Conservation (phyloP, 2,113 vertebrate genomes). For the Origma solitaria region DNA sequence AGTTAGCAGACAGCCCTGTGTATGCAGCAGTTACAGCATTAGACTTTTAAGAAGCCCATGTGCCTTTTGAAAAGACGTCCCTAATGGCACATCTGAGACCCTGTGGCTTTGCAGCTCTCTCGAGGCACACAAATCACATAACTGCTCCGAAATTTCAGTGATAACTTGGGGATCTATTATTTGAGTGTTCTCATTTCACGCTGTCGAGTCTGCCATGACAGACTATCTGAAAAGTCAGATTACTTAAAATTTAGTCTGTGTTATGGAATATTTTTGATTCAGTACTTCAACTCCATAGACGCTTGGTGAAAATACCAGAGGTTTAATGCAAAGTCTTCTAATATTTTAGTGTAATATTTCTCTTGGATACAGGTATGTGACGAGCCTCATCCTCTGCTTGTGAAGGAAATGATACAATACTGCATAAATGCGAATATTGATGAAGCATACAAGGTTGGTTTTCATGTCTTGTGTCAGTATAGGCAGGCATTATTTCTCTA, state of each 20-base stretch:
- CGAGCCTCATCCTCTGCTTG: constrained; percentile 93
- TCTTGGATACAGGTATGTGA: constrained; percentile 83
- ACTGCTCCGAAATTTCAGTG: not conserved
- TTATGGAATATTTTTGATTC: not conserved
- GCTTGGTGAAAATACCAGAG: not conserved
- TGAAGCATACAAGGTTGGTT: constrained; percentile 87
- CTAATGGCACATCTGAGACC: not conserved
- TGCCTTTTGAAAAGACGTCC: not conserved
- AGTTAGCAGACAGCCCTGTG: not conserved
- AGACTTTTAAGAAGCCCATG: not conserved
- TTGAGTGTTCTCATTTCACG: not conserved
- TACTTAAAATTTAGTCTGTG: not conserved
- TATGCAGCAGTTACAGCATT: not conserved
- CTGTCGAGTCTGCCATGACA: not conserved
- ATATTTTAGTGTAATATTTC: not conserved
- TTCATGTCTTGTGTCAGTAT: not conserved
- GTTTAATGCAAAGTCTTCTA: not conserved
- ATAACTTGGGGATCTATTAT: not conserved
- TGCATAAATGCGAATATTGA: constrained; percentile 86
- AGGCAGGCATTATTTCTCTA: not conserved
- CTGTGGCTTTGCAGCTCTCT: not conserved
- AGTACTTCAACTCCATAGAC: not conserved
- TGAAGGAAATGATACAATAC: constrained; percentile 94
- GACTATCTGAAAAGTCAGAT: not conserved
- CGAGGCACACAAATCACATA: not conserved